Base-by-base conservation (phyloP, 1,140 invertebrate species). In the Cyrtorhinus lividipennis region DNA sequence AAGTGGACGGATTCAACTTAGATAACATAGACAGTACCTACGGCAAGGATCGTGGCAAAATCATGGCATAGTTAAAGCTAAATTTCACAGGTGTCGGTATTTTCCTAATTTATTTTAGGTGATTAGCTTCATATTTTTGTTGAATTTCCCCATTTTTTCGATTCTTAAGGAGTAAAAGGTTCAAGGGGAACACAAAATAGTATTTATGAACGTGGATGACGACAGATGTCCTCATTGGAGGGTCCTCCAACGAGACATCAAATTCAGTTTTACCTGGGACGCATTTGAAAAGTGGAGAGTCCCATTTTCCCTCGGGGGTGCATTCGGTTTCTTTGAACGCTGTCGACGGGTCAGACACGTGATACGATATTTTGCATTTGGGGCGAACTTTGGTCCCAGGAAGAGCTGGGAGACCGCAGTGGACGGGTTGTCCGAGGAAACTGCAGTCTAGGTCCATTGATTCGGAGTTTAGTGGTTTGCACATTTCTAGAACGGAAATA, bases 381-480 rank as follows among this genome's bases (percentile, higher is more conserved):
- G 48, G 22, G 3, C 18, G 22, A 15, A 53, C 62, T 30, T 25
- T 44, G 12, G 65, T 66, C 1, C 60, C 62, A 24, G 62, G 62
- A 2, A n/a, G 27, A 46, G 56, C n/a, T 0, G 45, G 27, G 22
- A 56, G 25, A n/a, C 8, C 20, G 53, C 65, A 66, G 20, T 27
- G 24, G 2, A 62, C 56, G 24, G 18, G 1, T 1, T 30, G 20
- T 18, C 65, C 65, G 15, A 15, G 15, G 56, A 62, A 65, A 30
- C 15, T 15, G 44, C 62, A 66, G 1, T 2, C n/a, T 24, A 64
- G 25, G 48, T 64, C 59, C 30, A 66, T 24, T 46, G 65, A 62
- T 13, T 46, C 24, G 24, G 65, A 66, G 24, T 26, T 2, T n/a
- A 64, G 24, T 10, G 59, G 59, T 25, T 53, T 48, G n/a, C 65